These are phyloP conservation scores for Meteorus cinctellus DNA, from an alignment of 2,888 invertebrate genomes.

Conservation along the genomic window DNA sequence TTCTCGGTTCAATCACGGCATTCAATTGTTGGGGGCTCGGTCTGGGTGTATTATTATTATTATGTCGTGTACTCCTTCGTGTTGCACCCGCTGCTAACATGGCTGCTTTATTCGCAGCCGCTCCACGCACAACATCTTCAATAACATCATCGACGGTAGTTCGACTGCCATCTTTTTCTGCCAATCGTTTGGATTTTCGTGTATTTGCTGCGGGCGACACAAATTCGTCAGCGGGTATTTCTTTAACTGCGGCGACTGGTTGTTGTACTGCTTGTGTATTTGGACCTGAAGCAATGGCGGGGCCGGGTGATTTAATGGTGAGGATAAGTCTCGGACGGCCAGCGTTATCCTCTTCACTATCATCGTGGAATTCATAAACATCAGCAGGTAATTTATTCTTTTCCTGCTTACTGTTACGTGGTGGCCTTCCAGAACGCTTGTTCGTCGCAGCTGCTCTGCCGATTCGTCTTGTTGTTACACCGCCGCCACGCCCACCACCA, in stretches of 20 bases:
- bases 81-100: constrained; percentile 70
- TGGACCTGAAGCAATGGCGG: constrained; percentile 60
- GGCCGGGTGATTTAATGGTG: constrained; percentile 85
- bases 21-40: constrained; percentile 53
- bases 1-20: constrained; percentile 71
- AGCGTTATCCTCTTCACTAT: constrained; percentile 83
- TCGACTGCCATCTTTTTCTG: constrained; percentile 84
- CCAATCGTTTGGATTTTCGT: constrained; percentile 86
- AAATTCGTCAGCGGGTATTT: constrained; percentile 77
- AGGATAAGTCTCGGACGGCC: constrained; percentile 84
- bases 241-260: constrained; percentile 74
- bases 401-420: constrained; percentile 71
- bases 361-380: constrained; percentile 93
- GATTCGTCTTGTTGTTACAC: constrained; percentile 77
- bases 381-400: constrained; percentile 81
- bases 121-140: constrained; percentile 89
- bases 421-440: constrained; percentile 72
- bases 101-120: constrained; percentile 72
- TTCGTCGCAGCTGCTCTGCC: constrained; percentile 65
- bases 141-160: constrained; percentile 91
- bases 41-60: constrained; percentile 65
- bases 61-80: constrained; percentile 77
- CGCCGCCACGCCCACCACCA: constrained; percentile 73
- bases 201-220: constrained; percentile 81
- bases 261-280: constrained; percentile 71